phyloP scores from a whole-genome alignment of 2,113 vertebrate species.

The Daphoenositta chrysoptera region DNA sequence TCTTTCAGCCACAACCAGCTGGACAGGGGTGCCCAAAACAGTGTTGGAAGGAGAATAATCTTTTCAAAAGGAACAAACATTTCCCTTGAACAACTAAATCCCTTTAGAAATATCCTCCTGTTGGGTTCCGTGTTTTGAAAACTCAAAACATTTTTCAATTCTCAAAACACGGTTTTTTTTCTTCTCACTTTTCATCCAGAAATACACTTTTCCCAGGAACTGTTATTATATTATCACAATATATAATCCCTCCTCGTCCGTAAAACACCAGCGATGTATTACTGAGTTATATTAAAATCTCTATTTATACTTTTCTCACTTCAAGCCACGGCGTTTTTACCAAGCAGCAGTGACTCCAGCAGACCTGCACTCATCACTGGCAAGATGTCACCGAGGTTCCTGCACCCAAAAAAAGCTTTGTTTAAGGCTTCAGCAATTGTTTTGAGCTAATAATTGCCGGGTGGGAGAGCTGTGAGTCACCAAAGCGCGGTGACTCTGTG shows the following conservation, averaged over 20 bases:
- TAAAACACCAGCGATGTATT: not conserved
- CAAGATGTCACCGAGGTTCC: not conserved
- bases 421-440: slow-evolving; percentile 8
- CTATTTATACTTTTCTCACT: not conserved
- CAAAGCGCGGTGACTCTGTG: not conserved
- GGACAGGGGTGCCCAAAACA: not conserved
- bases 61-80: not conserved
- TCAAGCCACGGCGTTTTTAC: not conserved
- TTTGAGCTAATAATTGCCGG: slow-evolving; percentile 8
- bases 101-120: not conserved
- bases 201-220: not conserved
- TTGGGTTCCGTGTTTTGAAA: not conserved
- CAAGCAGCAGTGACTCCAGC: not conserved
- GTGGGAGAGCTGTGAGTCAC: slow-evolving; percentile 17
- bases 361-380: not conserved
- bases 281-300: not conserved
- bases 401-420: not conserved
- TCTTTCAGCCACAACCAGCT: not conserved
- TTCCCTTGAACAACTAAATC: not conserved
- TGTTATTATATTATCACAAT: not conserved
- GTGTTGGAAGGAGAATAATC: not conserved
- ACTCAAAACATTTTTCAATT: not conserved
- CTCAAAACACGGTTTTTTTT: not conserved
- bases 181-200: slow-evolving; percentile 3
- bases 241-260: not conserved